Conservation (phyloP, 2,797 vertebrate genomes). For the Antrozous pallidus region DNA sequence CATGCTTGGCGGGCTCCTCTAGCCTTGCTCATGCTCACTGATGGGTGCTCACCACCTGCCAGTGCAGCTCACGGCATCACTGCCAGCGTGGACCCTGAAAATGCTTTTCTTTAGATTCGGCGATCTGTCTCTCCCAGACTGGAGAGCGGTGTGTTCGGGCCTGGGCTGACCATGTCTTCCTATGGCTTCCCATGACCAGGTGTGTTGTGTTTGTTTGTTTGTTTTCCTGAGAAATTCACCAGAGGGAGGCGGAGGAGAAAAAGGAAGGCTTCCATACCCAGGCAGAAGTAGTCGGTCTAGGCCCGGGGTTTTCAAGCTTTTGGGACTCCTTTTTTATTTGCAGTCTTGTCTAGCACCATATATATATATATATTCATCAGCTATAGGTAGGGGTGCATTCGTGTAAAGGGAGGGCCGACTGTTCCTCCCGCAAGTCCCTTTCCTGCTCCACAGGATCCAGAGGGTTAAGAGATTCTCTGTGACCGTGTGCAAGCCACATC, state of each 20-base stretch:
- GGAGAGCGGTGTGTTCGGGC: background rate
- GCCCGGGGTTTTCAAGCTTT: too few relatives aligned
- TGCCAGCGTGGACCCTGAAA: too few relatives aligned
- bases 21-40: background rate
- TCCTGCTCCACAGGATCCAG: background rate
- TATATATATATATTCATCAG: background rate
- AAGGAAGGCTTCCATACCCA: background rate
- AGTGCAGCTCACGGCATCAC: fast-evolving
- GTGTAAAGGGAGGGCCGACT: background rate
- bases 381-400: background rate
- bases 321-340: background rate
- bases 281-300: background rate
- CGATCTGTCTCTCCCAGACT: background rate
- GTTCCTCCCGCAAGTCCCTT: background rate
- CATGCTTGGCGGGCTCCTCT: fast-evolving
- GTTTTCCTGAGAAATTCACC: background rate
- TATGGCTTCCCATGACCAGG: background rate
- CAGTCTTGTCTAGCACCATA: background rate
- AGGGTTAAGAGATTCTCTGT: background rate
- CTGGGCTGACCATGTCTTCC: background rate
- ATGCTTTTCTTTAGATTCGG: background rate
- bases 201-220: background rate
- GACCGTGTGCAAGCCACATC: background rate
- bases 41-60: fast-evolving
- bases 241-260: background rate